phyloP scores from a whole-genome alignment of 1,140 invertebrate genomes.

The Copidosoma floridanum region DNA sequence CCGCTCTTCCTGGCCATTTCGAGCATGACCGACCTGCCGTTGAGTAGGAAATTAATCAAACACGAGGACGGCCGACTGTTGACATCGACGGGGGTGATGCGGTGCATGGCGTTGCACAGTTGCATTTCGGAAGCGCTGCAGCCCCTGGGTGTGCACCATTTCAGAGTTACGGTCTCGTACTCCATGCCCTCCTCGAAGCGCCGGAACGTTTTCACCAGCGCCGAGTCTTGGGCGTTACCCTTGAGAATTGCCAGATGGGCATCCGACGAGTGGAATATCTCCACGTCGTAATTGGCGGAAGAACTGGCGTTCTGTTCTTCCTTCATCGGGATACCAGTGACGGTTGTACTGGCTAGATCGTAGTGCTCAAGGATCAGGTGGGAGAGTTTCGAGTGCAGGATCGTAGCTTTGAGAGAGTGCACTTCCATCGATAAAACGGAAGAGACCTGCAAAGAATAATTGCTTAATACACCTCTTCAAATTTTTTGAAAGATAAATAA shows the following conservation, averaged over 20 bases:
- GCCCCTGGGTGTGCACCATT: conserved; percentile 93
- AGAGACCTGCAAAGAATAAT: conserved; percentile 58
- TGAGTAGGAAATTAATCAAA: conserved; percentile 92
- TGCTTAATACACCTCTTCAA: too few species aligned
- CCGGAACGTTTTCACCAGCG: conserved; percentile 49
- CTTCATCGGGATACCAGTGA: conserved; percentile 99
- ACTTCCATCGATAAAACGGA: conserved; percentile 67
- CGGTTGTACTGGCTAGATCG: conserved; percentile 90
- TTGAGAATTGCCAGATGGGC: conserved; percentile 79
- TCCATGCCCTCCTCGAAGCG: conserved; percentile 65
- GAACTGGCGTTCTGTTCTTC: conserved; percentile 98
- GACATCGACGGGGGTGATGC: conserved; percentile 94
- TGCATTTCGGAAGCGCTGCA: conserved; percentile 75
- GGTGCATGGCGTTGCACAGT: conserved; percentile 78
- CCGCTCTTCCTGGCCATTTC: conserved; percentile 88
- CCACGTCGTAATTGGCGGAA: conserved; percentile 97
- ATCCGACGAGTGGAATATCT: conserved; percentile 84
- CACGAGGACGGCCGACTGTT: conserved; percentile 93
- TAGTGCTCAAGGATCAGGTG: conserved; percentile 82
- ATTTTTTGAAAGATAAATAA: background rate
- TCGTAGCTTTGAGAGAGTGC: conserved; percentile 66
- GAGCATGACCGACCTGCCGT: conserved; percentile 89
- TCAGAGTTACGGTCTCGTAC: conserved; percentile 79
- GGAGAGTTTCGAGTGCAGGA: conserved; percentile 65
- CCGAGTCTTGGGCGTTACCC: conserved; percentile 57